Evolutionary conservation across 2,113 vertebrate species (phyloP).

Genomic region (Amphiprion ocellaris): DNA sequence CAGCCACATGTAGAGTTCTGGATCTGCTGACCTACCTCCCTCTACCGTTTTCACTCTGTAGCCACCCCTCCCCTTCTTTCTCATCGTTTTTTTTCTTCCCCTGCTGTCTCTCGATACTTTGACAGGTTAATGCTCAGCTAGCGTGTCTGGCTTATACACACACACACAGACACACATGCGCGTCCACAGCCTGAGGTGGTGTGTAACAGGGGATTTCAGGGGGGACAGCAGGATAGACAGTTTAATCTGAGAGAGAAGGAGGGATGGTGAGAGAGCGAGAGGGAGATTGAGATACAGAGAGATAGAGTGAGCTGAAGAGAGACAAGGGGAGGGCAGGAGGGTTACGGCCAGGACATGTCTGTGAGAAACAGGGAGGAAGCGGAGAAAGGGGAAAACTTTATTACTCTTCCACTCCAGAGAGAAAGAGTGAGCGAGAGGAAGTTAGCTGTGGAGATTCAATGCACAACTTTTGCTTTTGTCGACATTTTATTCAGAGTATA

Average conservation of each 20-base stretch:
- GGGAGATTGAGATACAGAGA: slow-evolving; percentile 37
- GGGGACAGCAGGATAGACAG: slow-evolving; percentile 74
- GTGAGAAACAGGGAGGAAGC: slow-evolving; percentile 55
- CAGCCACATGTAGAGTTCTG: slow-evolving; percentile 39
- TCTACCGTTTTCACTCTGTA: slow-evolving; percentile 1
- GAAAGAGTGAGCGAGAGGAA: slow-evolving; percentile 14
- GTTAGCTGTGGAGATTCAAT: not conserved
- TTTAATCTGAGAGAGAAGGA: slow-evolving; percentile 74
- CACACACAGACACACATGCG: slow-evolving; percentile 13
- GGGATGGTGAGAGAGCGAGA: slow-evolving; percentile 38
- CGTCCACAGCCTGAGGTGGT: slow-evolving; percentile 63
- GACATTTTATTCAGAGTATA: slow-evolving; percentile 19
- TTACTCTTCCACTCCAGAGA: slow-evolving; percentile 24
- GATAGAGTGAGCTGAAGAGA: slow-evolving; percentile 27
- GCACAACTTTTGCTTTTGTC: slow-evolving; percentile 22
- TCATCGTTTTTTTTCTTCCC: not conserved
- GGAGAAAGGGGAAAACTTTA: slow-evolving; percentile 60
- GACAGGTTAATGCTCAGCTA: slow-evolving; percentile 79
- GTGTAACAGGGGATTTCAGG: slow-evolving; percentile 72
- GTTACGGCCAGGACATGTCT: slow-evolving; percentile 70
- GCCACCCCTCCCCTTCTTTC: not conserved
- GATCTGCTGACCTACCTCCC: slow-evolving; percentile 32
- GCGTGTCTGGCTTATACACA: slow-evolving; percentile 64
- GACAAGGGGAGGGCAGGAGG: slow-evolving; percentile 46
- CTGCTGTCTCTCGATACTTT: slow-evolving; percentile 61